These are phyloP conservation scores for Lomographa bimaculata DNA, from an alignment of 2,888 invertebrate genomes.

Conservation along the genomic window DNA sequence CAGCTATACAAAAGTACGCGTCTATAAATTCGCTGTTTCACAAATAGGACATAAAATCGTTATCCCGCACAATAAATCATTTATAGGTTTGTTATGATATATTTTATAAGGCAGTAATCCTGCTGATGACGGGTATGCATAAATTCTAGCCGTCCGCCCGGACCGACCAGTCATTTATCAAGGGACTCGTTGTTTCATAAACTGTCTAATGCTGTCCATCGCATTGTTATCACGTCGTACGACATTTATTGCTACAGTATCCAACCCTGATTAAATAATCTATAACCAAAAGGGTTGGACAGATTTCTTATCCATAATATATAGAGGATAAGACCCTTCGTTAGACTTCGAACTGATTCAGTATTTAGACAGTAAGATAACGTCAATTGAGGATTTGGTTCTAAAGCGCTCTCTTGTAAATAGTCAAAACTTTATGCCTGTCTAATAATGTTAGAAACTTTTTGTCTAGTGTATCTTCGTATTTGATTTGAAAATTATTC, in stretches of 20 bases:
- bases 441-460: no score
- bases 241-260: constrained; percentile 70
- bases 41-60: not conserved
- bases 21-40: no score
- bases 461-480: no score
- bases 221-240: constrained; percentile 69
- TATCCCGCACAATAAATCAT: constrained; percentile 17
- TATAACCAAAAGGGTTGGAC: constrained; percentile 41
- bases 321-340: constrained; percentile 38
- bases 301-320: constrained; percentile 46
- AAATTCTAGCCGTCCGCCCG: constrained; percentile 55
- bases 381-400: constrained; percentile 27
- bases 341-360: constrained; percentile 36
- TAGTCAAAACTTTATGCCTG: no score
- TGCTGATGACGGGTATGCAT: constrained; percentile 66
- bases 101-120: constrained; percentile 44
- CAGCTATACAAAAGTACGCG: no score
- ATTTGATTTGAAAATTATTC: no score
- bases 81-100: constrained; percentile 29
- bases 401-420: no score
- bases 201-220: constrained; percentile 70
- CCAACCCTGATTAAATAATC: constrained; percentile 59
- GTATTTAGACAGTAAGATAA: constrained; percentile 44
- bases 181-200: constrained; percentile 62
- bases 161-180: constrained; percentile 63